Conservation (phyloP, 2,113 vertebrate genomes). For the Ptilorrhoa leucosticta region DNA sequence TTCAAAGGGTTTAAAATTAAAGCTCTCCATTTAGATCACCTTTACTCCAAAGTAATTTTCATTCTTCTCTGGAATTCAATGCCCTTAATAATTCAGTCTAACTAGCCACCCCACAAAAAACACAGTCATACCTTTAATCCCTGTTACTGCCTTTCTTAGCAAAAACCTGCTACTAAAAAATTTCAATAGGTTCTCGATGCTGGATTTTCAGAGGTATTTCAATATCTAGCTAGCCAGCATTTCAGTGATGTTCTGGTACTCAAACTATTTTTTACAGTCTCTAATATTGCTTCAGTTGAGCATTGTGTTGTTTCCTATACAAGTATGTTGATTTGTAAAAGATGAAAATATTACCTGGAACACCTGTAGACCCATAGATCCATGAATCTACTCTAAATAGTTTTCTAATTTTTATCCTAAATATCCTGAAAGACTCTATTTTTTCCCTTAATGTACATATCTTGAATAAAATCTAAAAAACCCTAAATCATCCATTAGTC, state of each 20-base stretch:
- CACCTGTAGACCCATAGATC: neutral
- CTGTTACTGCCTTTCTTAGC: neutral
- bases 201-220: neutral
- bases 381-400: neutral
- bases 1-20: constrained; percentile 23
- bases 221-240: neutral
- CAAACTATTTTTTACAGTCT: neutral
- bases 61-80: neutral
- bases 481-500: neutral
- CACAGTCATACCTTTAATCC: neutral
- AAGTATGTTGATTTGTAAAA: neutral
- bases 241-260: neutral
- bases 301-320: neutral
- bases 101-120: neutral
- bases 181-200: neutral
- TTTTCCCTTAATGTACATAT: neutral
- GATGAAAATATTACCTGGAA: neutral
- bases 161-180: neutral
- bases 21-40: constrained; percentile 5
- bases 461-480: neutral
- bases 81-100: neutral
- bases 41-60: constrained; percentile 12
- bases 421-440: neutral
- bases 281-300: neutral
- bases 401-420: neutral